phyloP scores from a whole-genome alignment of 2,888 invertebrate species.

The Strigamia maritima region DNA sequence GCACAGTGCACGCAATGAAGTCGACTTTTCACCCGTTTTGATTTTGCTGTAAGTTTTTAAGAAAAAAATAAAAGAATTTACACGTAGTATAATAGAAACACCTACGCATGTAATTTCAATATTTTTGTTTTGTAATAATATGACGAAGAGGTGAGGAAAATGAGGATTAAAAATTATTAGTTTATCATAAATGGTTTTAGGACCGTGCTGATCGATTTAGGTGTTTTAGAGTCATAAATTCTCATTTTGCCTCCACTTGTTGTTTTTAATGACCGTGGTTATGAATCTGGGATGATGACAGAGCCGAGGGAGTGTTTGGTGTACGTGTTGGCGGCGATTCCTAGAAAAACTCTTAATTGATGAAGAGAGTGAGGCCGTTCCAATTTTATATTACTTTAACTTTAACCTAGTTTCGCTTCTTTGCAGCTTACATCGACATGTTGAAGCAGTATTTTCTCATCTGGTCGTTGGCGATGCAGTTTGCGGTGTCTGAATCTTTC shows the following conservation, averaged over 20 bases:
- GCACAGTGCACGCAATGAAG: neutral
- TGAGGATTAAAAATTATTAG: neutral
- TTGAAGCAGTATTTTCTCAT: slow-evolving; percentile 14
- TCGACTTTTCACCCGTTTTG: neutral
- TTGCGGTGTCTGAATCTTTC: slow-evolving; percentile 29
- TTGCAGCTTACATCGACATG: neutral
- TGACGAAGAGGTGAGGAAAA: neutral
- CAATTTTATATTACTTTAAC: neutral
- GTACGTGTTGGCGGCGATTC: neutral
- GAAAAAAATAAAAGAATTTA: too few species aligned
- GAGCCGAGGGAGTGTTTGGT: neutral
- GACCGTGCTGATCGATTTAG: neutral
- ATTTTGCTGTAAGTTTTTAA: neutral
- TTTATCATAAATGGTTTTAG: neutral
- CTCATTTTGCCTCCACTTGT: neutral
- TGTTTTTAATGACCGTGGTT: slow-evolving; percentile 17
- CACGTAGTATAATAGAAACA: too few species aligned
- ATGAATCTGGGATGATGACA: neutral
- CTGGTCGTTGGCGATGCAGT: slow-evolving; percentile 3
- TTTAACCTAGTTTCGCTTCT: neutral
- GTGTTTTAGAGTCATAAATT: slow-evolving; percentile 21
- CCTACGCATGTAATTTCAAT: too few species aligned
- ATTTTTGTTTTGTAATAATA: neutral
- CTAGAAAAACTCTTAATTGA: slow-evolving; percentile 23
- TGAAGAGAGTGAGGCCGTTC: slow-evolving; percentile 4